phyloP scores from a whole-genome alignment of 2,113 vertebrate species.

The Epinephelus moara region DNA sequence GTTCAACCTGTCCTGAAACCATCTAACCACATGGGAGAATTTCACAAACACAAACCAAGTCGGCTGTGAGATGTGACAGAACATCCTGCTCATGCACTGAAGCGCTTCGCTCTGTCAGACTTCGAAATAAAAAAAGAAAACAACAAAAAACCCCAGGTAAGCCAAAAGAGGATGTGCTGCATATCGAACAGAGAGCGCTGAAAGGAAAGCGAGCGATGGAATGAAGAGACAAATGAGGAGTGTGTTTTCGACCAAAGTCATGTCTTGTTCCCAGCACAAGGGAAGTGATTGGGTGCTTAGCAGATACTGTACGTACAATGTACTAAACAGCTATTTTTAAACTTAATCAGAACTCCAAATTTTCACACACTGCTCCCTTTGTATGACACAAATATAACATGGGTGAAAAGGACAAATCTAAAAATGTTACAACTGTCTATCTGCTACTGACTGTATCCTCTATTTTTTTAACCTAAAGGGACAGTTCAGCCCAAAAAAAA shows the following conservation, averaged over 20 bases:
- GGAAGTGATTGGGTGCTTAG: constrained; percentile 65
- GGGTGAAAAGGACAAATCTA: not conserved
- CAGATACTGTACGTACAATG: constrained; percentile 46
- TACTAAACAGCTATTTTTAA: constrained; percentile 50
- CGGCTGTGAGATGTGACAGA: constrained; percentile 57
- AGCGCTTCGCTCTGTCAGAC: constrained; percentile 38
- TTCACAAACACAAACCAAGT: constrained; percentile 53
- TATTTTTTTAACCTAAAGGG: not conserved
- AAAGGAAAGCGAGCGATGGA: constrained; percentile 42
- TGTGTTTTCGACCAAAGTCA: constrained; percentile 62
- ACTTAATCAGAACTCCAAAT: constrained; percentile 15
- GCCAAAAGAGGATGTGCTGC: constrained; percentile 67
- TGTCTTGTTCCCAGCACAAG: constrained; percentile 63
- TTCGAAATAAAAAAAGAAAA: constrained; percentile 11
- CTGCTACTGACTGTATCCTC: not conserved
- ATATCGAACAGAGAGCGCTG: constrained; percentile 28
- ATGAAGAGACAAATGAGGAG: constrained; percentile 50
- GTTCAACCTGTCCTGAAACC: constrained; percentile 73
- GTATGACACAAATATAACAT: not conserved
- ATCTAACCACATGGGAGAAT: constrained; percentile 70
- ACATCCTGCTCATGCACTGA: constrained; percentile 72
- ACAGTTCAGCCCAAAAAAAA: no score
- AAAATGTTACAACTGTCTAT: not conserved
- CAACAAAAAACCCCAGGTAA: constrained; percentile 16
- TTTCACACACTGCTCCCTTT: constrained; percentile 16